These are phyloP conservation scores for Drosophila bipectinata DNA, from an alignment of 1,140 invertebrate species.

Conservation along the genomic window DNA sequence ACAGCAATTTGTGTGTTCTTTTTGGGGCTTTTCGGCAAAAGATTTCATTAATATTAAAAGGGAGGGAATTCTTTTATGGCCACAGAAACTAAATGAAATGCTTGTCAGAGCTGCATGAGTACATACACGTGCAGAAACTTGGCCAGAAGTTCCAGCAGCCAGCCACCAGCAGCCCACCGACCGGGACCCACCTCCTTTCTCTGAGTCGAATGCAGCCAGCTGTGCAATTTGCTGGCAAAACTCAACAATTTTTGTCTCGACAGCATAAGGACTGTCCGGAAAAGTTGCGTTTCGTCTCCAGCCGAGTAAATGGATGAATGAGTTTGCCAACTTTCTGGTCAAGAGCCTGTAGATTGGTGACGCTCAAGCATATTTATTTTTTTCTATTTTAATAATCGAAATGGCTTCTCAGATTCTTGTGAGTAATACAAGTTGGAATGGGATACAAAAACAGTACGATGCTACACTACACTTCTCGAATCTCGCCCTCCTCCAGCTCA, in stretches of 20 bases:
- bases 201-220: constrained; percentile 47
- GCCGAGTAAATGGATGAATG: constrained; percentile 43
- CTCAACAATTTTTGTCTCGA: constrained; percentile 69
- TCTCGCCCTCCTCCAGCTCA: constrained; percentile 39
- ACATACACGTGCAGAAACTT: constrained; percentile 19
- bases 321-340: constrained; percentile 32
- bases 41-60: constrained; percentile 76
- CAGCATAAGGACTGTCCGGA: constrained; percentile 40
- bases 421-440: no score
- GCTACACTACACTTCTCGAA: constrained; percentile 8
- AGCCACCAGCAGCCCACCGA: background rate
- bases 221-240: constrained; percentile 74
- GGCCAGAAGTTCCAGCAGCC: constrained; percentile 43
- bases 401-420: no score
- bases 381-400: background rate
- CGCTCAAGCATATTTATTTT: background rate
- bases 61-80: constrained; percentile 34
- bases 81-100: constrained; percentile 71
- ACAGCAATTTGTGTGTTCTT: constrained; percentile 53
- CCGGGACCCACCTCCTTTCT: constrained; percentile 5
- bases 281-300: constrained; percentile 29
- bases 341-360: background rate
- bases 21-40: constrained; percentile 48
- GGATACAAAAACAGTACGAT: no score
- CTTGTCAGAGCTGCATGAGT: constrained; percentile 48